phyloP scores from a whole-genome alignment of 2,888 invertebrate genomes.

The Caenorhabditis sp. region DNA sequence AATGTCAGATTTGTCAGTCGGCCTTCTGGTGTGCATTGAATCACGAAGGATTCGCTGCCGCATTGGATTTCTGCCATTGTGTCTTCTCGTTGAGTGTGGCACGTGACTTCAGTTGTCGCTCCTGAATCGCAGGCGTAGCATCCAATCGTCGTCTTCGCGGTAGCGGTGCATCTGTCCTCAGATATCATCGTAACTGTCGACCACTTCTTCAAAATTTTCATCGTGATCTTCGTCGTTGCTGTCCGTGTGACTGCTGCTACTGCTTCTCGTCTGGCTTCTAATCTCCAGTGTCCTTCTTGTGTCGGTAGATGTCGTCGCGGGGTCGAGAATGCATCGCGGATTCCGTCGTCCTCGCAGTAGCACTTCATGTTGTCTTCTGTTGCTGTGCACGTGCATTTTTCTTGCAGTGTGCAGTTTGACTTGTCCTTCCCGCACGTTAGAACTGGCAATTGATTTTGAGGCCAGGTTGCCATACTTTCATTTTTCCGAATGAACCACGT shows the following conservation, averaged over 20 bases:
- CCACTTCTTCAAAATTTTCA: constrained; percentile 6
- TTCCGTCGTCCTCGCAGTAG: constrained; percentile 2
- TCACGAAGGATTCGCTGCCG: too few species aligned
- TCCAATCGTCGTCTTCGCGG: too few species aligned
- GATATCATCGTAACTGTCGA: neutral
- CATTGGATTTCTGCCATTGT: too few species aligned
- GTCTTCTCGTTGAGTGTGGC: too few species aligned
- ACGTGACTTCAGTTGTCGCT: too few species aligned
- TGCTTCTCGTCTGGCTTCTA: neutral
- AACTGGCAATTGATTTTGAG: neutral
- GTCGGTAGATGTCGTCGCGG: neutral
- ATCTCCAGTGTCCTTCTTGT: constrained; percentile 33
- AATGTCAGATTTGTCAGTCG: neutral
- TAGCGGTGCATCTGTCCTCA: too few species aligned
- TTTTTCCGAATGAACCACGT: constrained; percentile 14
- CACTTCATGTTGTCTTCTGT: constrained; percentile 20
- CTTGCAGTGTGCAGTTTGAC: neutral
- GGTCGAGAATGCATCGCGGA: neutral
- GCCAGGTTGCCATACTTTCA: neutral
- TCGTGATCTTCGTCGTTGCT: constrained; percentile 5
- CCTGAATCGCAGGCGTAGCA: too few species aligned
- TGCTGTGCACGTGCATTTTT: constrained; percentile 16
- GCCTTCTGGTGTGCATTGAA: neutral
- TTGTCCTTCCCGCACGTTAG: neutral
- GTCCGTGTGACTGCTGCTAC: neutral